Evolutionary conservation across 2,888 invertebrate species (phyloP), one percentile per base, ranked within the genome.

Genomic region (Periphyllus acericola): DNA sequence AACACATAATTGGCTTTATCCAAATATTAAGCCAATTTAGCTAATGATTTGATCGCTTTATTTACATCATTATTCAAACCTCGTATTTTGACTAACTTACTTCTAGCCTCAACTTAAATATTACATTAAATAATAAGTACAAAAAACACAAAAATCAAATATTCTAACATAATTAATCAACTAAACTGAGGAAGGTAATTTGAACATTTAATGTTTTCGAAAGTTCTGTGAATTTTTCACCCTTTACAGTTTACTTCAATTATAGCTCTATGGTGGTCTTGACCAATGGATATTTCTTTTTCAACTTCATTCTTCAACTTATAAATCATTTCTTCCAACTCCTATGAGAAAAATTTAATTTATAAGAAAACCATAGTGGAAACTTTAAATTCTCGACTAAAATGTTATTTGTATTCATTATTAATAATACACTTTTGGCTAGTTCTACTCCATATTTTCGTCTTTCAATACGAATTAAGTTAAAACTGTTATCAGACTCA

Each of bases 61-160:
- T 99, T 99, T 66, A 99, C 98, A 91, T 99, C 98, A 90, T 97
- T 96, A 92, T 97, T 98, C 34, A 98, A 98, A 82, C 99, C 99
- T 90, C 99, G 94, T 90, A 99, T 94, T 91, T 96, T 97, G 36
- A 99, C 98, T 89, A 98, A 95, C 91, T 98, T 98, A 89, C 96
- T 95, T 92, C 97, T 97, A 90, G 97, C 96, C 72, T 93, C 94
- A 91, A 90, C 89, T 90, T 90, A 84, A 89, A 90, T n/a, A n/a
- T n/a, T n/a, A n/a, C n/a, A n/a, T n/a, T n/a, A 68, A 76, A 32
- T 55, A 76, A 74, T 72, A 74, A 52, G 46, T 19, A 25, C 40
- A 25, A 2, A 78, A 17, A 55, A 21, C n/a, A n/a, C n/a, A n/a
- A n/a, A n/a, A n/a, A n/a, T n/a, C n/a, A 40, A 46, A 25, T 8